Evolutionary conservation across 2,888 invertebrate genomes (phyloP).

Genomic region (Cryptus armator): DNA sequence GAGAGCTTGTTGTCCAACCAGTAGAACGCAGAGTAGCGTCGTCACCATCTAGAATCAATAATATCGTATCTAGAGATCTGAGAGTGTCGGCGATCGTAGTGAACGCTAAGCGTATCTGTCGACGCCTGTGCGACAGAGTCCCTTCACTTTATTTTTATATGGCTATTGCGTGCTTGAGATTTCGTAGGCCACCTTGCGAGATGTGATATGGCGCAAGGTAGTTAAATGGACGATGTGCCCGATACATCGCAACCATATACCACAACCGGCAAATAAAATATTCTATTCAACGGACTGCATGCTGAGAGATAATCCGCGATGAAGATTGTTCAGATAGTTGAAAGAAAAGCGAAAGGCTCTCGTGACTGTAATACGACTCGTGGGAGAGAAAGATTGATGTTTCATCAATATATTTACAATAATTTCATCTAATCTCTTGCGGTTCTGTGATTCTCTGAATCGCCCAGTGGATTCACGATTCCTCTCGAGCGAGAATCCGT

Average conservation of each 20-base stretch:
- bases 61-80: conserved; percentile 38
- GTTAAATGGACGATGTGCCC: conserved; percentile 53
- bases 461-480: not conserved
- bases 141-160: conserved; percentile 51
- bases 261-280: conserved; percentile 7
- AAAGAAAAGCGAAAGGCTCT: conserved; percentile 54
- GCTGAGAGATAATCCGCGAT: conserved; percentile 37
- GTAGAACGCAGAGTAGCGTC: conserved; percentile 76
- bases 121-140: conserved; percentile 22
- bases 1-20: conserved; percentile 75
- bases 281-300: conserved; percentile 14
- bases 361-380: not conserved
- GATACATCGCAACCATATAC: conserved; percentile 16
- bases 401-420: conserved; percentile 40
- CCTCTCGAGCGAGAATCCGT: conserved; percentile 5
- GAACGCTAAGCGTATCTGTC: conserved; percentile 15
- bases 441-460: not conserved
- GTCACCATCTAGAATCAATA: conserved; percentile 80
- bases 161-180: conserved; percentile 28
- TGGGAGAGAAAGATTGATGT: conserved; percentile 9
- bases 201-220: conserved; percentile 44
- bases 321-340: conserved; percentile 39
- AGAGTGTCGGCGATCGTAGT: not conserved
- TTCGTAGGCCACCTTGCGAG: conserved; percentile 26
- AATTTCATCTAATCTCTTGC: conserved; percentile 26